phyloP scores from a whole-genome alignment of 92 coral and sea anemone genomes.

The Anthopleura xanthogrammica region DNA sequence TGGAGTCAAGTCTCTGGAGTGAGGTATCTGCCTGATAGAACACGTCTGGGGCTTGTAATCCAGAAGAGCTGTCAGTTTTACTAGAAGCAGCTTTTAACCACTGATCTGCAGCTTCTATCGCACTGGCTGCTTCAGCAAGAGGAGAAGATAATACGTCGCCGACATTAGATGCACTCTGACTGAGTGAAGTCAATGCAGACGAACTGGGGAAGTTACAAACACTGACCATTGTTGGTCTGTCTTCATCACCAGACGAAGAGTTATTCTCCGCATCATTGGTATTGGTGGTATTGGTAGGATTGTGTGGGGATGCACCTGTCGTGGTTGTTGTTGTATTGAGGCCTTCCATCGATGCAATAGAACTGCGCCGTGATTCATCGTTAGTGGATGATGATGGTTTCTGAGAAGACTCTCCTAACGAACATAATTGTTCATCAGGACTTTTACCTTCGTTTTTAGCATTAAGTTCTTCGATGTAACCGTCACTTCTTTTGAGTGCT shows the following conservation, averaged over 20 bases:
- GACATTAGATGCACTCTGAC: constrained; percentile 5
- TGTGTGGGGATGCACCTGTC: neutral
- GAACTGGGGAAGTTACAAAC: constrained; percentile 31
- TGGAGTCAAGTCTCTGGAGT: constrained; percentile 23
- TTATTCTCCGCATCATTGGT: constrained; percentile 9
- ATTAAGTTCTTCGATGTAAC: constrained; percentile 81
- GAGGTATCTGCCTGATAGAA: constrained; percentile 26
- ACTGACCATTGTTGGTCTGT: constrained; percentile 43
- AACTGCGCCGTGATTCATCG: constrained; percentile 39
- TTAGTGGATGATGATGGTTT: constrained; percentile 10
- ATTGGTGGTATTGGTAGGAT: neutral
- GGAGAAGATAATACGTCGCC: constrained; percentile 23
- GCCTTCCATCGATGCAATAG: constrained; percentile 32
- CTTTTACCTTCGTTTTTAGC: constrained; percentile 44
- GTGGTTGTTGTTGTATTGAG: neutral
- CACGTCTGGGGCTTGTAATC: constrained; percentile 26
- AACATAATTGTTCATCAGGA: constrained; percentile 19
- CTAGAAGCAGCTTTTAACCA: constrained; percentile 35
- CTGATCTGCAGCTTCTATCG: constrained; percentile 40
- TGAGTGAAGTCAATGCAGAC: neutral
- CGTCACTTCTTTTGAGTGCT: constrained; percentile 83
- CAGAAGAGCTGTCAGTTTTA: constrained; percentile 25
- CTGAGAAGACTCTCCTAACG: constrained; percentile 12
- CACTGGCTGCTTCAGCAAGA: constrained; percentile 40
- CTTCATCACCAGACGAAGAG: constrained; percentile 19